Evolutionary conservation across 35 echinoderm and acorn worm species (phyloP), one percentile per base, ranked within the genome.

Genomic region (Heliocidaris tuberculata): DNA sequence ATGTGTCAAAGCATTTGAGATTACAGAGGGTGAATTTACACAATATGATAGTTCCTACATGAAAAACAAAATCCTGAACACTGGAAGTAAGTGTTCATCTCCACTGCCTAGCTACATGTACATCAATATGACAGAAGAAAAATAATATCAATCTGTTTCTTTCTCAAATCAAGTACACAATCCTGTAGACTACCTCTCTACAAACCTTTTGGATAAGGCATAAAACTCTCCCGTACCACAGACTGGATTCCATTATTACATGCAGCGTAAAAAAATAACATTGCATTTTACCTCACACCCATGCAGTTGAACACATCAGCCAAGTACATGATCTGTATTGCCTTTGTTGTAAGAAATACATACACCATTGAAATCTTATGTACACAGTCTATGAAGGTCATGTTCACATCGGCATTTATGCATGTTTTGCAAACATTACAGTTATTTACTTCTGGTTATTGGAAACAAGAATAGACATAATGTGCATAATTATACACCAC

Each of bases 251-350:
- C 6, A 19, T 21, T 7, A 21, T 78, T 19, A 78, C 65, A 29
- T n/a, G 65, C 65, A 78, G 65, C 65, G 65, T 78, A 78, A 78
- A 78, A 78, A n/a, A 78, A 78, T 70, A 70, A 6, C 65, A 78
- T 24, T 78, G 65, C 21, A 78, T 78, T 2, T 78, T 78, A 78
- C 52, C 52, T 56, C 52, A 56, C 52, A 56, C 52, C 52, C 27
- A 78, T 78, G 65, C 65, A 78, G 65, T 78, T 78, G 65, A 78
- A 78, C 17, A 24, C 65, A 78, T 78, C 65, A 78, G 65, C 65
- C 65, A 78, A 78, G 65, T n/a, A n/a, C 65, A 78, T 78, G 21
- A 78, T 78, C 65, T 78, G 65, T 78, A 78, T 78, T 78, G 65
- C 65, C 65, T 78, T 78, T 78, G 65, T 78, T 78, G 27, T 78